phyloP scores from a whole-genome alignment of 2,113 vertebrate genomes.

The Epinephelus fuscoguttatus region DNA sequence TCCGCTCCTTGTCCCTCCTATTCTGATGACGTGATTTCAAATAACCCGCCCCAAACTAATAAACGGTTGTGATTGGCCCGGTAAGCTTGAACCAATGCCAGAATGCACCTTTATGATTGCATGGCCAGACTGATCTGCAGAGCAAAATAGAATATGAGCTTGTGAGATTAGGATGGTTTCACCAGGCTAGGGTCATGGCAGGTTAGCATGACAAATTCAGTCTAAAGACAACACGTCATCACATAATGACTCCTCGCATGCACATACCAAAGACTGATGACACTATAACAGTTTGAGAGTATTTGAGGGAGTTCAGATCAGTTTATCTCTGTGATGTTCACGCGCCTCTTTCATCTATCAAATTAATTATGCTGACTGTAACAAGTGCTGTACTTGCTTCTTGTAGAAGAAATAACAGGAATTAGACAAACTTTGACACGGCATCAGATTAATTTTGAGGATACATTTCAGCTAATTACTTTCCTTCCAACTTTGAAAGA shows the following conservation, averaged over 20 bases:
- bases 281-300: conserved; percentile 1
- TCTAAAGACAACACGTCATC: neutral
- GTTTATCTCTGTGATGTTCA: conserved; percentile 1
- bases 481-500: conserved; percentile 18
- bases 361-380: conserved; percentile 47
- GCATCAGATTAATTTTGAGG: conserved; percentile 23
- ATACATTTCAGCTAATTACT: conserved; percentile 54
- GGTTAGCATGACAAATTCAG: neutral
- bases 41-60: too few relatives aligned
- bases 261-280: neutral
- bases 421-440: conserved; percentile 41
- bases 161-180: too few relatives aligned
- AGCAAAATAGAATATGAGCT: too few relatives aligned
- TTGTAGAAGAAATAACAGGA: conserved; percentile 27
- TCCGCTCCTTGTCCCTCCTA: too few relatives aligned
- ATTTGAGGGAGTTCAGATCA: conserved; percentile 1
- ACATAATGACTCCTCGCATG: neutral
- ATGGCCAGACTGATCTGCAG: too few relatives aligned
- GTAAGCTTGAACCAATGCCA: too few relatives aligned
- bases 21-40: too few relatives aligned
- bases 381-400: conserved; percentile 15
- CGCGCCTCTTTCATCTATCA: conserved; percentile 45
- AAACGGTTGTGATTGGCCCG: too few relatives aligned
- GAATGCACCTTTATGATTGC: too few relatives aligned
- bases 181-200: neutral